A percentile compares a stretch with the other conserved stretches of the same genome.
These are phyloP conservation scores for Platalea minor DNA, from an alignment of 2,797 vertebrate genomes.

Conservation along the genomic window DNA sequence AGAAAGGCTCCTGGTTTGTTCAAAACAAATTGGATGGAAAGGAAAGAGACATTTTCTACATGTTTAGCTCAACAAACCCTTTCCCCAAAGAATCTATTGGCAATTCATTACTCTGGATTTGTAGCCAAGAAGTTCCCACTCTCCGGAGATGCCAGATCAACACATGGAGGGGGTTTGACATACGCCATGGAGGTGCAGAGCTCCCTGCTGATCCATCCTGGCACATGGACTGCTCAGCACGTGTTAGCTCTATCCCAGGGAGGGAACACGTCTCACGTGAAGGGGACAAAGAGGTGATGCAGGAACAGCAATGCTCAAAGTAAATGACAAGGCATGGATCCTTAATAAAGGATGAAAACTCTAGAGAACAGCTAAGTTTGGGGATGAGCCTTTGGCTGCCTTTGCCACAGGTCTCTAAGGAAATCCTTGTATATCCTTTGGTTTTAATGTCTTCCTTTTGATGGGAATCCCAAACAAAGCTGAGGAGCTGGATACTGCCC, in stretches of 20 bases:
- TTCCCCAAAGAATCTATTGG: background rate
- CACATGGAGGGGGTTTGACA: background rate
- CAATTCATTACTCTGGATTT: background rate
- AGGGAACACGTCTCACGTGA: background rate
- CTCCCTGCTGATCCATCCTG: background rate
- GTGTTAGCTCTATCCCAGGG: background rate
- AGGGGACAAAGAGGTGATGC: background rate
- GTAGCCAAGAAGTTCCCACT: background rate
- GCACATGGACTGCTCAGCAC: rapidly evolving
- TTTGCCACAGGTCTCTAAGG: background rate
- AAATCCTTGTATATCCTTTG: background rate
- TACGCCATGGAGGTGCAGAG: background rate
- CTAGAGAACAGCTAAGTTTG: background rate
- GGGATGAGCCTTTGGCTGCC: background rate
- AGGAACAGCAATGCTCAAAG: background rate
- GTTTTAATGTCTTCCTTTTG: background rate
- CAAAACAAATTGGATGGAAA: background rate
- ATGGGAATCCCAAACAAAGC: background rate
- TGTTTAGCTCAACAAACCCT: background rate
- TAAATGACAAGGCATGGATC: background rate
- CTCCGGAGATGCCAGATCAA: background rate
- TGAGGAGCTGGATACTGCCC: background rate
- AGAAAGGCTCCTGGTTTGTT: background rate
- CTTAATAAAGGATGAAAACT: background rate
- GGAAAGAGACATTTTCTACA: background rate